Evolutionary conservation across 2,797 vertebrate genomes (phyloP).

Genomic region (Delichon dasypus): DNA sequence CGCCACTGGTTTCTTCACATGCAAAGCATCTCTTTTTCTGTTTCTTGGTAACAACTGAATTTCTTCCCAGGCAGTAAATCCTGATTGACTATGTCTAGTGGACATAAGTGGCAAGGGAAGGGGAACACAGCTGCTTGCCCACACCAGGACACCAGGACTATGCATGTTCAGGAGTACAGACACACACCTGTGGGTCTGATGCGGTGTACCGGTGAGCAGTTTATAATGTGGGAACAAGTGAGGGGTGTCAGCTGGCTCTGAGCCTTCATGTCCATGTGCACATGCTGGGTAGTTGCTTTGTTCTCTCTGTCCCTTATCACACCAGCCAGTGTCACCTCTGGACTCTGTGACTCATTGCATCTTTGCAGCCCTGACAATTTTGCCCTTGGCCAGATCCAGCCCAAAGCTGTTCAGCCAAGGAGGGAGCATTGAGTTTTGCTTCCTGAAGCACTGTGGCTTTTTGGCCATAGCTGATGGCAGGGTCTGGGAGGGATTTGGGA

Average conservation of each 20-base stretch:
- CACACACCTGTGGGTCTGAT: neutral
- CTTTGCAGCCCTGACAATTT: neutral
- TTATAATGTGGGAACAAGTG: fast-evolving
- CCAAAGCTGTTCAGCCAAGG: neutral
- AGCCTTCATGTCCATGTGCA: neutral
- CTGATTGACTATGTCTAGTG: neutral
- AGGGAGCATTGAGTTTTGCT: neutral
- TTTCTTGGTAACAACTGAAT: neutral
- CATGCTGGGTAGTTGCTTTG: neutral
- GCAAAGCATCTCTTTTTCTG: neutral
- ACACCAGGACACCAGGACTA: neutral
- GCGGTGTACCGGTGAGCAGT: neutral
- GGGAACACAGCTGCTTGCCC: neutral
- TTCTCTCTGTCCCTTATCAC: neutral
- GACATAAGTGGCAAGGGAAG: neutral
- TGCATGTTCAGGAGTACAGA: neutral
- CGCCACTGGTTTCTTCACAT: neutral
- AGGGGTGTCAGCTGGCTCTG: neutral
- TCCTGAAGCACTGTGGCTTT: neutral
- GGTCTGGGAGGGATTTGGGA: neutral
- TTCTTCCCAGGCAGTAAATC: neutral
- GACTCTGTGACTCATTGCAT: fast-evolving
- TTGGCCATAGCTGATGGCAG: neutral
- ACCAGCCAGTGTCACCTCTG: neutral
- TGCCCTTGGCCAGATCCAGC: neutral